A percentile compares a stretch with the other conserved stretches of the same genome.
Conservation (phyloP, 2,113 vertebrate genomes). For the Hippocampus barbouri region DNA sequence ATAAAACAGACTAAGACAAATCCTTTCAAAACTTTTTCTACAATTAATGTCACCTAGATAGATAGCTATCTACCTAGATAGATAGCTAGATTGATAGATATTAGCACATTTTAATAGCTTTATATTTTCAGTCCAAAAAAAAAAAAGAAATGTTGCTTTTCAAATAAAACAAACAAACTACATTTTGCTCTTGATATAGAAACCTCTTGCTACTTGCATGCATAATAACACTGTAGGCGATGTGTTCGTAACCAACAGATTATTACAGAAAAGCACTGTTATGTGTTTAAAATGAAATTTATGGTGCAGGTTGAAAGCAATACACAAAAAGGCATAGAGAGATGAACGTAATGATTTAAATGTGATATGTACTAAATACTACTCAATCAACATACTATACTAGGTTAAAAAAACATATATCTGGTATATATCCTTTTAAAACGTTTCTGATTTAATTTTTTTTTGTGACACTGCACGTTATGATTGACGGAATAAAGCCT, state of each 20-base stretch:
- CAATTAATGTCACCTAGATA: neutral
- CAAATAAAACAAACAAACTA: too few species aligned
- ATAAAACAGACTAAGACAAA: neutral
- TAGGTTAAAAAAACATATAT: too few species aligned
- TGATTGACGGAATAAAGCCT: neutral
- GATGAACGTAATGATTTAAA: neutral
- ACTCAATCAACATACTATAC: too few species aligned
- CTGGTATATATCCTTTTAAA: neutral
- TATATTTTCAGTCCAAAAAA: too few species aligned
- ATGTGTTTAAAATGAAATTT: neutral
- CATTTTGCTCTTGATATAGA: too few species aligned
- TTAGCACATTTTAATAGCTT: too few species aligned
- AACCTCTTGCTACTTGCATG: too few species aligned
- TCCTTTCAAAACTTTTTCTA: neutral
- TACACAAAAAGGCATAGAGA: neutral
- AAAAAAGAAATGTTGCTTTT: too few species aligned
- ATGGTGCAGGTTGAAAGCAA: neutral
- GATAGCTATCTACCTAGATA: neutral
- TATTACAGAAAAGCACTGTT: neutral
- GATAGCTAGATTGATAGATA: neutral
- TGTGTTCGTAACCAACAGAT: neutral
- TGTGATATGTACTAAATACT: too few species aligned
- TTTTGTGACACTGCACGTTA: neutral
- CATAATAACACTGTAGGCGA: too few species aligned
- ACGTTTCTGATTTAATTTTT: neutral